Percentiles rank a stretch among this genome's conserved stretches.
phyloP scores from a whole-genome alignment of 1,140 invertebrate genomes.

The Zaprionus nigranus region DNA sequence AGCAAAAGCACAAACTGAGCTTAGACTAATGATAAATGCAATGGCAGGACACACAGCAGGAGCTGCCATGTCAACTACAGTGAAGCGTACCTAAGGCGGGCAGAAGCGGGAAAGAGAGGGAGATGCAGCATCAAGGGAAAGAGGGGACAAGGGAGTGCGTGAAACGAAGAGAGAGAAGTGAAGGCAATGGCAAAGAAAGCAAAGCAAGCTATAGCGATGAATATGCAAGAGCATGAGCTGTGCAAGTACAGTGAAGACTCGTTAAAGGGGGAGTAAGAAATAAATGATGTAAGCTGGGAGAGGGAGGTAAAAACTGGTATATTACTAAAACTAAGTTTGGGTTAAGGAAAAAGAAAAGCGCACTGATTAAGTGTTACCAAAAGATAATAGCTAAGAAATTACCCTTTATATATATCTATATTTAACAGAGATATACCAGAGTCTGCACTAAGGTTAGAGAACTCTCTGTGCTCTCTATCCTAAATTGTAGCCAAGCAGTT shows the following conservation, averaged over 20 bases:
- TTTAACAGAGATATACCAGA: too few relatives aligned
- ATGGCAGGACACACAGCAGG: conserved; percentile 31
- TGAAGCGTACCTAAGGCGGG: neutral
- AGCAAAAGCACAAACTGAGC: conserved; percentile 69
- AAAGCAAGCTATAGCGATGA: neutral
- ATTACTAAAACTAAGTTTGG: too few relatives aligned
- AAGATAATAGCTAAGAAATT: too few relatives aligned
- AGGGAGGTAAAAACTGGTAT: too few relatives aligned
- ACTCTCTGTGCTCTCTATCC: too few relatives aligned
- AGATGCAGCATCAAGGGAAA: neutral
- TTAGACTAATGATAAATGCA: conserved; percentile 77
- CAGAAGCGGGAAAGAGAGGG: neutral
- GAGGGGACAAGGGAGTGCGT: too few relatives aligned
- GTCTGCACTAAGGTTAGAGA: too few relatives aligned
- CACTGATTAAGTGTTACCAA: too few relatives aligned
- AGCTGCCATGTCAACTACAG: conserved; percentile 4
- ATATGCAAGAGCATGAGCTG: neutral
- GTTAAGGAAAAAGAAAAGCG: too few relatives aligned
- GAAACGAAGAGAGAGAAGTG: neutral
- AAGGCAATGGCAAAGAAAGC: neutral
- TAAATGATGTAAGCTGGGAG: neutral
- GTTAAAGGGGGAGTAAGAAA: neutral
- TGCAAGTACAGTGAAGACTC: neutral
- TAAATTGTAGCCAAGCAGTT: too few relatives aligned
- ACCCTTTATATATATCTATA: too few relatives aligned